A percentile compares a stretch with the other conserved stretches of the same genome.
These are phyloP conservation scores for Drosophila acutilabella DNA, from an alignment of 2,888 invertebrate species.

Conservation along the genomic window DNA sequence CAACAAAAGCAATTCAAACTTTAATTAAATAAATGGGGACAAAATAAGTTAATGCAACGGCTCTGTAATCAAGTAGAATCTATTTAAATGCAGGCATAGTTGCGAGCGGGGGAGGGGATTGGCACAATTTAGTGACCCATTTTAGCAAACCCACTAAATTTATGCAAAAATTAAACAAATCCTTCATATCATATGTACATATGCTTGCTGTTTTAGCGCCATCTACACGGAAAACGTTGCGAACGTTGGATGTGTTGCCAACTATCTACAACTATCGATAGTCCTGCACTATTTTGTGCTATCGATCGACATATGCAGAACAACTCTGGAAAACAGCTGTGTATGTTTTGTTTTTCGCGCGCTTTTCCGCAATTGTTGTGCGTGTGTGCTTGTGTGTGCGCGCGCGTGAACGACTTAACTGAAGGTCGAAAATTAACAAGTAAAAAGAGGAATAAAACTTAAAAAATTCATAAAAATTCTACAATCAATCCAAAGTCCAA, in stretches of 20 bases:
- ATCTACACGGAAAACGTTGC: background rate
- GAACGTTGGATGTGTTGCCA: conserved; percentile 14
- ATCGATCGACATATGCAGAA: background rate
- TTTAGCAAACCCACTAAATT: background rate
- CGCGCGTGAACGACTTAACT: conserved; percentile 14
- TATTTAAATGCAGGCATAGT: background rate
- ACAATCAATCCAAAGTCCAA: background rate
- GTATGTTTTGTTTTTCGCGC: conserved; percentile 49
- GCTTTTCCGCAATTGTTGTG: conserved; percentile 39
- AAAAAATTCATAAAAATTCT: conserved; percentile 6
- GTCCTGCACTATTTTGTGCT: background rate
- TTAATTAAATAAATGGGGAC: conserved; percentile 3
- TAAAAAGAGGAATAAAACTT: background rate
- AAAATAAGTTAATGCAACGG: background rate
- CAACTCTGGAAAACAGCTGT: conserved; percentile 29
- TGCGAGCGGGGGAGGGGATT: background rate
- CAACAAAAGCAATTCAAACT: background rate
- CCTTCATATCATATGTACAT: background rate
- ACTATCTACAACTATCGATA: conserved; percentile 14
- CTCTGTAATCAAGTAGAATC: conserved; percentile 11
- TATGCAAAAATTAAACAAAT: background rate
- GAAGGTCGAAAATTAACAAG: background rate
- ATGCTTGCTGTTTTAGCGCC: conserved; percentile 4
- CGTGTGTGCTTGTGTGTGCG: conserved; percentile 32
- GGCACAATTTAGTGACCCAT: conserved; percentile 15